Evolutionary conservation across 2,113 vertebrate species (phyloP).

Genomic region (Corythornis cristatus): DNA sequence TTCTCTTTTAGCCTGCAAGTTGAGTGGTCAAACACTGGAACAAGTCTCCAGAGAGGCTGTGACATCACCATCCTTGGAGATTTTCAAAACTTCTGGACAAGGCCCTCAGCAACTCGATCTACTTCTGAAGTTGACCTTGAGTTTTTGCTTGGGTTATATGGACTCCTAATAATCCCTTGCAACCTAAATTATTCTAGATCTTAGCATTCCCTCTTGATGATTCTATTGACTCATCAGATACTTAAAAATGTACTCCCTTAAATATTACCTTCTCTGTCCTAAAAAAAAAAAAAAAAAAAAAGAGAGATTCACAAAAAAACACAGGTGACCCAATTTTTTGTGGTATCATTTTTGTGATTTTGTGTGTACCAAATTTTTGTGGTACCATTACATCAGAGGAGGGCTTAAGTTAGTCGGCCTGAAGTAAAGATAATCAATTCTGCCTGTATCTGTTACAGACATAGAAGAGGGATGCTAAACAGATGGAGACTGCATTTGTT

Average conservation of each 20-base stretch:
- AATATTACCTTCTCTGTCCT: neutral
- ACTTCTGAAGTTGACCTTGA: neutral
- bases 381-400: conserved; percentile 51
- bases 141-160: neutral
- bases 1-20: neutral
- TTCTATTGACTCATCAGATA: neutral
- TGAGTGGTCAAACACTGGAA: neutral
- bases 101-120: neutral
- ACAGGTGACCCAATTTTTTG: no score
- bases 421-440: conserved; percentile 71
- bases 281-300: neutral
- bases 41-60: neutral
- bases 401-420: conserved; percentile 67
- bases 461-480: conserved; percentile 60
- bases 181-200: neutral
- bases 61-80: neutral
- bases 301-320: conserved; percentile 14
- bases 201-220: neutral
- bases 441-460: conserved; percentile 69
- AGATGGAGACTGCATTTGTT: conserved; percentile 47
- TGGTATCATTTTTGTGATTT: no score
- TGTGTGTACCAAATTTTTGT: conserved; percentile 33
- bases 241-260: neutral
- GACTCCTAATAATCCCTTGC: neutral
- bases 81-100: neutral